phyloP scores from a whole-genome alignment of 2,113 vertebrate species.

The Myiozetetes cayanensis region DNA sequence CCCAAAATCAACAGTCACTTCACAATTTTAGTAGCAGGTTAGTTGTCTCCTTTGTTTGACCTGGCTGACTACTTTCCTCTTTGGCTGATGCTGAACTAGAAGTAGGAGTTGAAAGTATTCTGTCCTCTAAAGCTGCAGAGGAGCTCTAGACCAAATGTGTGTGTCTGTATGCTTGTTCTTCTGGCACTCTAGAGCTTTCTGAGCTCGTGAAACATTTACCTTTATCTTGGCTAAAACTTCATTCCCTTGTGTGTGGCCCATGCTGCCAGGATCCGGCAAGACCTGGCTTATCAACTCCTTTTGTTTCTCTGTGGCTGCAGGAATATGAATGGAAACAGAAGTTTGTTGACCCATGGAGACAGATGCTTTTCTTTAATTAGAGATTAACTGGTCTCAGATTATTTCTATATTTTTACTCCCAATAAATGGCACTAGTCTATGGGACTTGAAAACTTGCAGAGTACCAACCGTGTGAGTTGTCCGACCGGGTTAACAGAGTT shows the following conservation, averaged over 20 bases:
- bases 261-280: background rate
- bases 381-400: background rate
- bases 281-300: background rate
- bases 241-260: fast-evolving
- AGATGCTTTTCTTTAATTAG: background rate
- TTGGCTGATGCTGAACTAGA: background rate
- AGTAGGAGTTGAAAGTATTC: background rate
- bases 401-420: background rate
- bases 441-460: background rate
- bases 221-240: background rate
- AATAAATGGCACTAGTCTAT: fast-evolving
- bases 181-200: background rate
- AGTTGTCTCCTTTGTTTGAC: background rate
- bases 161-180: background rate
- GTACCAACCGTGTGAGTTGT: background rate
- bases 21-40: background rate
- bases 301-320: background rate
- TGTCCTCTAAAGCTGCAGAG: background rate
- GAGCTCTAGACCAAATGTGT: background rate
- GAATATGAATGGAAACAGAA: background rate
- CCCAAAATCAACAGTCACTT: background rate
- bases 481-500: background rate
- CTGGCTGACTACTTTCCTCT: background rate
- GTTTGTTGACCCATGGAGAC: background rate
- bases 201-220: background rate